A percentile compares a stretch with the other conserved stretches of the same genome.
These are phyloP conservation scores for Scomber japonicus DNA, from an alignment of 2,113 vertebrate genomes.

Conservation along the genomic window DNA sequence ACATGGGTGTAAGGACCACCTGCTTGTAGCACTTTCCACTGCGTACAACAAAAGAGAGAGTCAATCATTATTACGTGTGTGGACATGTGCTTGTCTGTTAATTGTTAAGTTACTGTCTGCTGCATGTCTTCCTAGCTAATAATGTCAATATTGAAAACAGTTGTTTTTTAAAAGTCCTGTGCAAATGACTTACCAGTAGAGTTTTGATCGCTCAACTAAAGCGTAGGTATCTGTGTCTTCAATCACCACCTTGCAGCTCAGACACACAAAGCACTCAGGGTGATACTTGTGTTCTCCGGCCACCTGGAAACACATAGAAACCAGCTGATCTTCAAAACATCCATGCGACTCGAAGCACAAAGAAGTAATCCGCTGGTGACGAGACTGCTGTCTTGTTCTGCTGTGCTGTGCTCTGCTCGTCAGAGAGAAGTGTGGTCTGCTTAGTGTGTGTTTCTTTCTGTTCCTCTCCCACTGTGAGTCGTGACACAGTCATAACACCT, in stretches of 20 bases:
- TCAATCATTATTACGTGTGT: background rate
- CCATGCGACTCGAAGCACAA: background rate
- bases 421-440: background rate
- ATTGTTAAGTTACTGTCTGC: background rate
- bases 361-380: background rate
- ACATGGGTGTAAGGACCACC: slow-evolving; percentile 93
- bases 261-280: slow-evolving; percentile 96
- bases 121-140: background rate
- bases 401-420: background rate
- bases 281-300: slow-evolving; percentile 98
- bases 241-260: slow-evolving; percentile 95
- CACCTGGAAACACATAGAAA: slow-evolving; percentile 86
- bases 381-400: slow-evolving; percentile 9
- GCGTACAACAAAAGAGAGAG: slow-evolving; percentile 31
- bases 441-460: background rate
- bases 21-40: slow-evolving; percentile 97
- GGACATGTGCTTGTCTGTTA: background rate
- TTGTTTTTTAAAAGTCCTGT: background rate
- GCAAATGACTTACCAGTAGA: slow-evolving; percentile 90
- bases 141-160: background rate
- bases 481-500: slow-evolving; percentile 76
- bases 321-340: background rate
- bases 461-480: slow-evolving; percentile 12
- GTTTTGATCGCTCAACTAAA: slow-evolving; percentile 92
- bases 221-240: slow-evolving; percentile 95